phyloP scores from a whole-genome alignment of 2,797 vertebrate species.

The Tachyglossus aculeatus region DNA sequence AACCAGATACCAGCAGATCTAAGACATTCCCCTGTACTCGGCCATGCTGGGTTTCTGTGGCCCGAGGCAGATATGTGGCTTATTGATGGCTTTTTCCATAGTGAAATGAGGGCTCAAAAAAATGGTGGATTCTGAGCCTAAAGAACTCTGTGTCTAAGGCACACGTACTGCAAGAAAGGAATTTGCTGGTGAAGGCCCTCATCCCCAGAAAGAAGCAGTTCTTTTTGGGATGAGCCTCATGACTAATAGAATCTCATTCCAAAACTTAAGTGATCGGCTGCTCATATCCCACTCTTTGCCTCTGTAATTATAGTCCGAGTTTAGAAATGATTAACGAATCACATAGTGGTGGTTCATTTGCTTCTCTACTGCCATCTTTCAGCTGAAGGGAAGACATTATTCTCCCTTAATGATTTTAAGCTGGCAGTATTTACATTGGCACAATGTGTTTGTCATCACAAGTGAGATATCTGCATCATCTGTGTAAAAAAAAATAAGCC shows the following conservation, averaged over 20 bases:
- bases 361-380: slow-evolving; percentile 56
- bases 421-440: slow-evolving; percentile 61
- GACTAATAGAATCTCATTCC: slow-evolving; percentile 21
- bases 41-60: too few relatives aligned
- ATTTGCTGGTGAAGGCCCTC: too few relatives aligned
- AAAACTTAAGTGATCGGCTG: slow-evolving; percentile 7
- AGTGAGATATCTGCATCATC: slow-evolving; percentile 41
- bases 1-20: too few relatives aligned
- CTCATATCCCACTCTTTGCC: slow-evolving; percentile 17
- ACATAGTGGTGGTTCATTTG: slow-evolving; percentile 45
- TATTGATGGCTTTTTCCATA: too few relatives aligned
- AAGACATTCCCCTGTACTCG: too few relatives aligned
- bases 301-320: slow-evolving; percentile 38
- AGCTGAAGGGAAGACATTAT: slow-evolving; percentile 63
- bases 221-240: background rate
- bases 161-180: too few relatives aligned
- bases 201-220: background rate
- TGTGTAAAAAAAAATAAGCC: slow-evolving; percentile 40
- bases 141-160: too few relatives aligned
- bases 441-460: slow-evolving; percentile 37
- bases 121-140: too few relatives aligned
- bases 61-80: too few relatives aligned
- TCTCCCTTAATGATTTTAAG: slow-evolving; percentile 61
- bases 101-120: too few relatives aligned
- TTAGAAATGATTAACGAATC: slow-evolving; percentile 44